These are phyloP conservation scores for Norana najaformis DNA, from an alignment of 2,888 invertebrate species.

Conservation along the genomic window DNA sequence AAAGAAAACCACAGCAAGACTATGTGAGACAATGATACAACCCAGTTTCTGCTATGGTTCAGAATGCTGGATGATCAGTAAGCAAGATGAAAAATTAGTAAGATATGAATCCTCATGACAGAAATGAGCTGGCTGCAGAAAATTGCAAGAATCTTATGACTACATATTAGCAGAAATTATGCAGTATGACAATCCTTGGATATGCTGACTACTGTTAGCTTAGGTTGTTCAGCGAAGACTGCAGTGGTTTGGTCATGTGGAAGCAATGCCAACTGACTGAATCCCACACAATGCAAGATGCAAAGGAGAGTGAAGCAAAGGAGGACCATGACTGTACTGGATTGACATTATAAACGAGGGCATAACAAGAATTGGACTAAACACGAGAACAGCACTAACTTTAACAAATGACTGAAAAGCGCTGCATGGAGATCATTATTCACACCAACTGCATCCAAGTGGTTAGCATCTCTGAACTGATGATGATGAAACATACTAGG, in stretches of 20 bases:
- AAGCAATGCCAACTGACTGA: neutral
- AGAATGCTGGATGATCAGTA: neutral
- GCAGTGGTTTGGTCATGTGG: neutral
- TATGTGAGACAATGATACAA: too few relatives aligned
- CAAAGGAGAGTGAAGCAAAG: neutral
- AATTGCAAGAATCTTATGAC: neutral
- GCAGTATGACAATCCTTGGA: neutral
- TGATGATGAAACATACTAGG: too few relatives aligned
- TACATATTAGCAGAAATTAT: neutral
- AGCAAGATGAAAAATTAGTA: neutral
- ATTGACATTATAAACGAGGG: neutral
- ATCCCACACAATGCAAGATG: neutral
- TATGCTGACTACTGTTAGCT: neutral
- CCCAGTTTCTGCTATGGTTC: neutral
- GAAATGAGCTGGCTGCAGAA: neutral
- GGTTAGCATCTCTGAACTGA: neutral
- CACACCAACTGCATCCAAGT: neutral
- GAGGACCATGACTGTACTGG: neutral
- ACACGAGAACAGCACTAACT: neutral
- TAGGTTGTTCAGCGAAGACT: too few relatives aligned
- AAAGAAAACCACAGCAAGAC: neutral
- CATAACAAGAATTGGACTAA: neutral
- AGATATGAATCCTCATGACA: too few relatives aligned
- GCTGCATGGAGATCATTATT: neutral
- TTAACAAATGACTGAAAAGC: neutral